Conservation (phyloP, 1,140 invertebrate species). For the Chlorops oryzae region DNA sequence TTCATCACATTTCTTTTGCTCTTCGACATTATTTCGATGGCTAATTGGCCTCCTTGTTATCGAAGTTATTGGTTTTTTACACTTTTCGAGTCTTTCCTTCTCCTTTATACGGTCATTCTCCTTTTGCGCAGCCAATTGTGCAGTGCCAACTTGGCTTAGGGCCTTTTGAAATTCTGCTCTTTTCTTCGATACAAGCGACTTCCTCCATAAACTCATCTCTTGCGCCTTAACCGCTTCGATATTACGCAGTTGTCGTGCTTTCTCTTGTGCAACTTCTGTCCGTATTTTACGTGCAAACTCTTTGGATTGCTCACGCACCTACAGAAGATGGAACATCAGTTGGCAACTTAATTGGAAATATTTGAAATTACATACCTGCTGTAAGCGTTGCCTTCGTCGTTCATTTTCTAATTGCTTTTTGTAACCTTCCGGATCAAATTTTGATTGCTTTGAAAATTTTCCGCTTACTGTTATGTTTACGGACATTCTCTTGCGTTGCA, state of each 20-base stretch:
- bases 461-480: conserved; percentile 25
- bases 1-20: too few species aligned
- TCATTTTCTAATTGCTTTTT: conserved; percentile 37
- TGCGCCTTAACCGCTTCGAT: conserved; percentile 26
- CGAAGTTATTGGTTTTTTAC: neutral
- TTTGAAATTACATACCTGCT: conserved; percentile 28
- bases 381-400: conserved; percentile 37
- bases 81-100: conserved; percentile 2
- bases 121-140: conserved; percentile 31
- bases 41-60: too few species aligned
- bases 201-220: conserved; percentile 35
- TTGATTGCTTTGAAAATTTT: conserved; percentile 15
- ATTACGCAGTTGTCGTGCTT: conserved; percentile 25
- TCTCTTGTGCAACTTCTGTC: conserved; percentile 29
- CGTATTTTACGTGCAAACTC: conserved; percentile 31
- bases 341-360: neutral
- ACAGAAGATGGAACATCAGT: conserved; percentile 4
- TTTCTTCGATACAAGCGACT: conserved; percentile 35
- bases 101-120: too few species aligned
- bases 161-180: conserved; percentile 32
- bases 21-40: too few species aligned
- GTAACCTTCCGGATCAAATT: conserved; percentile 28
- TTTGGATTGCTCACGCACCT: conserved; percentile 42
- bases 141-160: conserved; percentile 36
- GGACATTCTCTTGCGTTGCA: conserved; percentile 21